These are phyloP conservation scores for Myopa tessellatipennis DNA, from an alignment of 2,888 invertebrate genomes.

Conservation along the genomic window DNA sequence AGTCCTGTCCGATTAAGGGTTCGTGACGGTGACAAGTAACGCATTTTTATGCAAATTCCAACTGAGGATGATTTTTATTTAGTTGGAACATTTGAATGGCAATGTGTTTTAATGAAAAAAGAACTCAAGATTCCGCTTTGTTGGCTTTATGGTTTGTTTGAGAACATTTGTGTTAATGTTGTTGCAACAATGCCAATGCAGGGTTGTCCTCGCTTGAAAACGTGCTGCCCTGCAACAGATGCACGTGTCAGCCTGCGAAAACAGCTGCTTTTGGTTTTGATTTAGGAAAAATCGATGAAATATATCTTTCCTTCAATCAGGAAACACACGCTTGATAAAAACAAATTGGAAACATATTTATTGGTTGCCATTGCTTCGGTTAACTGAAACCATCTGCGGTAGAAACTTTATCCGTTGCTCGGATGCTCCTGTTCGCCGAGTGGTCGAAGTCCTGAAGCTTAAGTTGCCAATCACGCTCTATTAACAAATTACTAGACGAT, in stretches of 20 bases:
- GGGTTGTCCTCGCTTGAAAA: constrained; percentile 29
- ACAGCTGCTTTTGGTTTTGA: constrained; percentile 2
- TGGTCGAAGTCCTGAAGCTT: constrained; percentile 44
- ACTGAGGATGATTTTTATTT: no score
- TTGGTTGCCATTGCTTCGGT: background rate
- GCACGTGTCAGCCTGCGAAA: constrained; percentile 34
- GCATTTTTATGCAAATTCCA: constrained; percentile 41
- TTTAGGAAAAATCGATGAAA: no score
- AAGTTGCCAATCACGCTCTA: constrained; percentile 53
- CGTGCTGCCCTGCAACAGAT: constrained; percentile 41
- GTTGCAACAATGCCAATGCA: constrained; percentile 37
- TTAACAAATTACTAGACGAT: constrained; percentile 57
- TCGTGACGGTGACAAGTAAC: constrained; percentile 39
- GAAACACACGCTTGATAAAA: no score
- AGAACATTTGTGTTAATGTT: constrained; percentile 41
- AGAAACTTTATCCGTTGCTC: constrained; percentile 2
- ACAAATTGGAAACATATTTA: no score
- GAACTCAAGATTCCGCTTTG: constrained; percentile 16
- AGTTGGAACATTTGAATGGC: no score
- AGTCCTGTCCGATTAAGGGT: constrained; percentile 19
- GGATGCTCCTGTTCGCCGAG: no score
- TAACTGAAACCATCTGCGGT: constrained; percentile 1
- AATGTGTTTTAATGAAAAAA: background rate
- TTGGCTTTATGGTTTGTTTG: constrained; percentile 45
- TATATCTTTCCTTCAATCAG: no score